A percentile compares a stretch with the other conserved stretches of the same genome.
These are phyloP conservation scores for Nephrotoma appendiculata DNA, from an alignment of 2,888 invertebrate species.

Conservation along the genomic window DNA sequence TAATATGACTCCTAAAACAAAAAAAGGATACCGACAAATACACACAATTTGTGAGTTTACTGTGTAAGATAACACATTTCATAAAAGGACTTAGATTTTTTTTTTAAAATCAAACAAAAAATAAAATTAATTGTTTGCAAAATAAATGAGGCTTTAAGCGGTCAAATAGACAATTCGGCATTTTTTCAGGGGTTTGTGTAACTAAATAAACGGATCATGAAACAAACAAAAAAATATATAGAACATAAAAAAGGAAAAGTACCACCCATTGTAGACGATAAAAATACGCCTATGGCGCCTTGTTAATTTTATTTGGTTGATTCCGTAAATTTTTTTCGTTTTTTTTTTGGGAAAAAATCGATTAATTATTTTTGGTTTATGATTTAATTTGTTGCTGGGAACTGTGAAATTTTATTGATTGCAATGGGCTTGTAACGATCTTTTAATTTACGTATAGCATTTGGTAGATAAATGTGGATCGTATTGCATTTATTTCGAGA, in stretches of 20 bases:
- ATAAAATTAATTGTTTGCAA: conserved; percentile 3
- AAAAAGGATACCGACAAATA: neutral
- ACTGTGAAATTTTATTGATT: neutral
- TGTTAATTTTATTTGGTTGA: neutral
- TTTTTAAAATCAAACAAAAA: neutral
- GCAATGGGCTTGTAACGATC: neutral
- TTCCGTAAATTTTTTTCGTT: neutral
- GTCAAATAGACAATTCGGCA: neutral
- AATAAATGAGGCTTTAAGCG: conserved; percentile 1
- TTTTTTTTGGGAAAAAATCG: neutral
- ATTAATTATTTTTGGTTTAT: neutral
- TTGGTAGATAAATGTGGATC: neutral
- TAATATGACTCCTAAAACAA: neutral
- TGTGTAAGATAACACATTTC: conserved; percentile 1
- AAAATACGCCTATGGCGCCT: neutral
- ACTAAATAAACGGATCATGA: neutral
- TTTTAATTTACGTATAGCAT: neutral
- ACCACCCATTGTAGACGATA: neutral
- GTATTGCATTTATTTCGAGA: neutral
- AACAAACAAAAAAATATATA: neutral
- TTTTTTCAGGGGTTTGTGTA: neutral
- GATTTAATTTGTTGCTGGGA: neutral
- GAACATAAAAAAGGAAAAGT: conserved; percentile 1
- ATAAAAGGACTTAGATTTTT: neutral
- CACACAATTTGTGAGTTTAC: neutral